Evolutionary conservation across 2,113 vertebrate genomes (phyloP).

Genomic region (Misgurnus anguillicaudatus): DNA sequence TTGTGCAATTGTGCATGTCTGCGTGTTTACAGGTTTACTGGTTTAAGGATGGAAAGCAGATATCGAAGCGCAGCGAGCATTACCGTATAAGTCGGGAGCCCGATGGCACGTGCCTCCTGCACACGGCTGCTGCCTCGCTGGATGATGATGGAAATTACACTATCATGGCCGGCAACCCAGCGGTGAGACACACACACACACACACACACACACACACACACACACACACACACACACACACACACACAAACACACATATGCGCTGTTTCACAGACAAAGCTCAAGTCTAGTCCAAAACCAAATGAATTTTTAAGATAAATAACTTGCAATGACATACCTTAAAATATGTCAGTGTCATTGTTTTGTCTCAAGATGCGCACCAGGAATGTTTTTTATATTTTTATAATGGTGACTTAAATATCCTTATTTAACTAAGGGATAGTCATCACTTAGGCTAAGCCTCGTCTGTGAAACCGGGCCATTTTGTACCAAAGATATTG

Average conservation of each 20-base stretch:
- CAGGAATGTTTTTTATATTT: too few species aligned
- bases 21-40: constrained; percentile 85
- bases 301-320: too few species aligned
- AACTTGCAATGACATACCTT: too few species aligned
- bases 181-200: constrained; percentile 72
- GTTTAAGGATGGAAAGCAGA: constrained; percentile 99
- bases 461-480: too few species aligned
- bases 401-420: too few species aligned
- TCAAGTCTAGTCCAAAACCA: too few species aligned
- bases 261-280: too few species aligned
- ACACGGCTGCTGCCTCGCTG: constrained; percentile 82
- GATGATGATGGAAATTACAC: constrained; percentile 99
- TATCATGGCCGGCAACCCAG: constrained; percentile 91
- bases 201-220: background rate
- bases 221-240: background rate
- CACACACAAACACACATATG: background rate
- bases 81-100: constrained; percentile 88
- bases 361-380: too few species aligned
- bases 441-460: too few species aligned
- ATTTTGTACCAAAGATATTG: too few species aligned
- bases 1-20: constrained; percentile 34
- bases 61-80: constrained; percentile 94
- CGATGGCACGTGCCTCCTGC: constrained; percentile 90
- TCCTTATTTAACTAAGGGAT: too few species aligned
- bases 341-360: too few species aligned